Percentiles rank a stretch among this genome's conserved stretches.
Conservation (phyloP, 2,888 invertebrate species). For the Tenthredo distinguenda region DNA sequence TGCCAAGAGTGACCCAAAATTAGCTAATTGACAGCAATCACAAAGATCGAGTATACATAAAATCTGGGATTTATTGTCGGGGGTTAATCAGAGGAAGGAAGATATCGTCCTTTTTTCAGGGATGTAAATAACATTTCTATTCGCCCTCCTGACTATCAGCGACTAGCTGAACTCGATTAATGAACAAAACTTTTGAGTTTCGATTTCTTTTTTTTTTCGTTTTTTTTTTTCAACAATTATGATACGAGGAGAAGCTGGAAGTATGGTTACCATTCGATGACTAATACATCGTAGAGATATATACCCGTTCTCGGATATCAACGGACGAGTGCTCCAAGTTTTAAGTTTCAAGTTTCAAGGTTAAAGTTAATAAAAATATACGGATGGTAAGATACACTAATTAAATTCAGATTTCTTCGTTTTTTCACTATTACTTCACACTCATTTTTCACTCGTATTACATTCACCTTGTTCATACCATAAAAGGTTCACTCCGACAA, state of each 20-base stretch:
- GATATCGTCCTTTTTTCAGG: background rate
- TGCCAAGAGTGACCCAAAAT: background rate
- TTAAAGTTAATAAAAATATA: background rate
- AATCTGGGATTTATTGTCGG: background rate
- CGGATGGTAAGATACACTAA: background rate
- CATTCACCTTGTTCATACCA: background rate
- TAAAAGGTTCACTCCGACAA: background rate
- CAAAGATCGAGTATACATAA: background rate
- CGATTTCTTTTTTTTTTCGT: background rate
- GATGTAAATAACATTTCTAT: background rate
- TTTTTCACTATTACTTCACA: background rate
- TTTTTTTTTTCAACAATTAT: background rate
- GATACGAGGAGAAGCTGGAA: background rate
- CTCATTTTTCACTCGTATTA: background rate
- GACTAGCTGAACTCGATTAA: background rate
- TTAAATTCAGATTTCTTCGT: background rate
- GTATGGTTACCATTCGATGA: constrained; percentile 12
- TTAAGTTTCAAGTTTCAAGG: background rate
- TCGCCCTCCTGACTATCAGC: background rate
- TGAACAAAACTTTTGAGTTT: background rate
- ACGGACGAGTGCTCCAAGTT: background rate
- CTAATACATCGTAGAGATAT: background rate
- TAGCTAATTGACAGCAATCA: background rate
- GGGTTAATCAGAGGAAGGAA: background rate
- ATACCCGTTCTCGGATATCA: background rate